These are phyloP conservation scores for Electrona antarctica DNA, from an alignment of 2,113 vertebrate species.

Conservation along the genomic window DNA sequence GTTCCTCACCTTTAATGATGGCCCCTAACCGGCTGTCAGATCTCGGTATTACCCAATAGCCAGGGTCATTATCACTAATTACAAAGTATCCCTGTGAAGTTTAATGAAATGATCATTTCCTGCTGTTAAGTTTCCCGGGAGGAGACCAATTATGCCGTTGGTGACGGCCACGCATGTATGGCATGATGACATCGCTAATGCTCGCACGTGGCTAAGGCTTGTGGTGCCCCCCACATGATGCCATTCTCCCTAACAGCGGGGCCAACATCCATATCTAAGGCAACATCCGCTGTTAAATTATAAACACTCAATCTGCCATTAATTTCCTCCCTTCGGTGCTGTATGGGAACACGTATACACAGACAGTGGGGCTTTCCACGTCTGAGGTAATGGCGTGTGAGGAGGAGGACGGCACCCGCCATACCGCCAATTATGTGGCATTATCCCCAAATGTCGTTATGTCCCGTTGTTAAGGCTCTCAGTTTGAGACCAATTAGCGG, in stretches of 20 bases:
- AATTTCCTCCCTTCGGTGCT: too few species aligned
- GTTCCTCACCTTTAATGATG: slow-evolving; percentile 55
- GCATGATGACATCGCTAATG: too few species aligned
- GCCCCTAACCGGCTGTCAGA: slow-evolving; percentile 44
- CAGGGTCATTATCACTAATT: slow-evolving; percentile 55
- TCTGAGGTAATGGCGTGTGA: not conserved
- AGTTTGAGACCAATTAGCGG: slow-evolving; percentile 72
- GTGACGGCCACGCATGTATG: too few species aligned
- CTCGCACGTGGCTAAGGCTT: too few species aligned
- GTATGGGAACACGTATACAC: not conserved
- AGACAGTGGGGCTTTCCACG: not conserved
- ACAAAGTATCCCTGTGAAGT: slow-evolving; percentile 51
- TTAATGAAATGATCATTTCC: slow-evolving; percentile 52
- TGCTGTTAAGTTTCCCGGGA: slow-evolving; percentile 56
- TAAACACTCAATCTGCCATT: too few species aligned
- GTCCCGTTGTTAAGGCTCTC: slow-evolving; percentile 40
- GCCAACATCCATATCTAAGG: too few species aligned
- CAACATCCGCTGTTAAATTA: too few species aligned
- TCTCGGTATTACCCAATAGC: slow-evolving; percentile 47
- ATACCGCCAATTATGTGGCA: slow-evolving; percentile 38
- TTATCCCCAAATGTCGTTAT: not conserved
- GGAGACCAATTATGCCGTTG: slow-evolving; percentile 11
- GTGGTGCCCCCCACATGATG: too few species aligned
- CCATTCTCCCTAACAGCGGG: too few species aligned
- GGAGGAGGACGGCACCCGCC: slow-evolving; percentile 14